Percentiles rank a stretch among this genome's conserved stretches.
These are phyloP conservation scores for Phymanthus crucifer DNA, from an alignment of 92 coral and sea anemone species.

Conservation along the genomic window DNA sequence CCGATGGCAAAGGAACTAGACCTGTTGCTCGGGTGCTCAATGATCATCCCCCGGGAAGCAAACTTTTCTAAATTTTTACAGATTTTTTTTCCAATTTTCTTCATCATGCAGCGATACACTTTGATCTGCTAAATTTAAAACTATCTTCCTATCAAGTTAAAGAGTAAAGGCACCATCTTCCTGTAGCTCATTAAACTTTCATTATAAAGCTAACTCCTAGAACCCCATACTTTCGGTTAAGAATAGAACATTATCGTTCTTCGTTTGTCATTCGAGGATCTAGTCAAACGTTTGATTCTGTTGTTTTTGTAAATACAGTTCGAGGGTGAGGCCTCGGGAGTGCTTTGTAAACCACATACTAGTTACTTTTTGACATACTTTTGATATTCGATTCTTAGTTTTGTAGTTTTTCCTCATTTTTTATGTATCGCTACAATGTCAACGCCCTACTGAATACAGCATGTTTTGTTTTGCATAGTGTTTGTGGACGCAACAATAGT, in stretches of 20 bases:
- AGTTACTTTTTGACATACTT: background rate
- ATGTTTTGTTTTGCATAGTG: no score
- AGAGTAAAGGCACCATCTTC: background rate
- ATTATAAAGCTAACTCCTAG: background rate
- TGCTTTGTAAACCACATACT: background rate
- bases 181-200: background rate
- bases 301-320: background rate
- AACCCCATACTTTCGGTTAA: background rate
- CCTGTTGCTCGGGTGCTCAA: no score
- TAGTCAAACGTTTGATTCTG: constrained; percentile 2
- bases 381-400: background rate
- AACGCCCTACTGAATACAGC: no score
- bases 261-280: background rate
- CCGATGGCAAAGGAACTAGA: no score
- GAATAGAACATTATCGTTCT: background rate
- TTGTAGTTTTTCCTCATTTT: background rate
- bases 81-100: no score
- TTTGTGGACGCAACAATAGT: no score
- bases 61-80: no score
- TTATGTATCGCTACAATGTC: background rate
- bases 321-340: background rate
- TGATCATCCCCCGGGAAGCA: no score
- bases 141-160: background rate
- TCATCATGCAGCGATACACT: background rate
- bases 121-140: background rate